Base-by-base conservation (phyloP, 2,797 vertebrate species). In the Petrocephalus schoutedeni region DNA sequence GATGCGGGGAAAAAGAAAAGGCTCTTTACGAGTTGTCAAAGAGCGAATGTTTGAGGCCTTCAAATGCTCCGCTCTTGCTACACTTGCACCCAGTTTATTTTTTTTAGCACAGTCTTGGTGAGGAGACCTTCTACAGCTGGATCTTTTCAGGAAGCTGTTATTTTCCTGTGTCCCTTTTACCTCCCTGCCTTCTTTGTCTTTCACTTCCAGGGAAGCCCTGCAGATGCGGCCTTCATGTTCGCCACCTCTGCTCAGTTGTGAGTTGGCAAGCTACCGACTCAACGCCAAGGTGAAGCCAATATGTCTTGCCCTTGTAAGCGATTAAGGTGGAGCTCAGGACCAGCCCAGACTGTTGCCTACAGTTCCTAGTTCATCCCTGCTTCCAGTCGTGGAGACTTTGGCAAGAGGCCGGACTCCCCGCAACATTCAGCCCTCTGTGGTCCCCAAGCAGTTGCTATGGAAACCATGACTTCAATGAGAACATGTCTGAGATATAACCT, bases 401-500 rank as follows among this genome's bases (percentile, higher is more conserved):
- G 64, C 61, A 64, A 88, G 49, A 59, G 21, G 36, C 83, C 67
- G 10, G 80, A 67, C 41, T 49, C 49, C 67, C 45, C 2, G 2
- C 59, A 28, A 56, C 8, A 53, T 53, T 51, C 49, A 14, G n/a
- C 57, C 61, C 59, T 85, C 58, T 84, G 21, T 71, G 61, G 21
- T 41, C 71, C 28, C 51, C 16, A n/a, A 58, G 19, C 85, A 88
- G 88, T 88, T 88, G 67, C 88, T 6, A 86, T 86, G 71, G 88
- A 88, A 86, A 88, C 85, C 21, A n/a, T 32, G 84, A 56, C 84
- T 56, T 77, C 71, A 61, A 56, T 58, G 86, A 84, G 86, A 59
- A 87, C 64, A 77, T 86, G 23, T 85, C 89, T 89, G 61, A 32
- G 61, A 85, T 88, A 32, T 87, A 82, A 89, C 88, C 86, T 49